Base-by-base conservation (phyloP, 2,113 vertebrate genomes). In the Cyanoramphus novaezelandiae region DNA sequence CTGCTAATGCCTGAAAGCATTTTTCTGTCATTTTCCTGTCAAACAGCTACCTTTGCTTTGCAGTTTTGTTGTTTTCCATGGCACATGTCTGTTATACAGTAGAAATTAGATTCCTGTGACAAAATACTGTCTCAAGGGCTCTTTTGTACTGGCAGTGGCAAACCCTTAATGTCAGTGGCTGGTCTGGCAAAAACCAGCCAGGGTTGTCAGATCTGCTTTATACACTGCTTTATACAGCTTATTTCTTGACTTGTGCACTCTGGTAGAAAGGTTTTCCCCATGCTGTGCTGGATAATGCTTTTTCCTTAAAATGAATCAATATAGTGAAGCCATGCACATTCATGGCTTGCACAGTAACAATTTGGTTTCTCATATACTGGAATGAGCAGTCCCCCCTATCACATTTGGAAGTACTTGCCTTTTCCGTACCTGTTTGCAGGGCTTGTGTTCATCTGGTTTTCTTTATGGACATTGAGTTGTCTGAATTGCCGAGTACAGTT, bases 191-290 rank as follows among this genome's bases (percentile, higher is more conserved):
- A 90, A 92, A 39, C 46, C 53, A 65, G 67, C n/a, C 28, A 57
- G 41, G 27, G 8, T 57, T 90, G 67, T 95, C 82, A 88, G 23
- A 44, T 37, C 64, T 82, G 2, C 37, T 89, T 86, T 68, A 8
- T 70, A 33, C 8, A 11, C 33, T 78, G 41, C 50, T 82, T 20
- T 15, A 35, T 33, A 29, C 24, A 41, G 53, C 9, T 55, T 71
- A n/a, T 80, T 93, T 69, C 37, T 88, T 68, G 35, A 52, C 31
- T 50, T 72, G 12, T 33, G 31, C 33, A 7, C 24, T 33, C 23
- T 67, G 90, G 67, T 87, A 83, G 95, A 94, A 96, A 82, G 74
- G 65, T 97, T 95, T 98, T 95, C 81, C 88, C 71, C 65, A 28
- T 31, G 52, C 55, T 62, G 70, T 88, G 41, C 92, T 92, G 77